A percentile compares a stretch with the other conserved stretches of the same genome.
Evolutionary conservation across 2,888 invertebrate species (phyloP).

Genomic region (Cheilosia soror): DNA sequence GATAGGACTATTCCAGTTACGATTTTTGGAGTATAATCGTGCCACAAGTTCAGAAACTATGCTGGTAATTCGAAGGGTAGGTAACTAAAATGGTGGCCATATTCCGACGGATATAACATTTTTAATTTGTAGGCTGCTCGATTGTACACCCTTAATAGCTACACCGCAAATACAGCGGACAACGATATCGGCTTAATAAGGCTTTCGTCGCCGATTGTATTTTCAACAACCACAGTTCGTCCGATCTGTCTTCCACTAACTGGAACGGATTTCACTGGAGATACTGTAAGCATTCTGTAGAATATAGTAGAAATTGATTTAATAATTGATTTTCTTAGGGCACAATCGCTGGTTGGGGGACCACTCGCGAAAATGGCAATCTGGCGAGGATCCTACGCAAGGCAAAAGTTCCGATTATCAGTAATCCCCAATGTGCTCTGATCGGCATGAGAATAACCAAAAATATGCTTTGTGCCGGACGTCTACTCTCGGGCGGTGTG

Average conservation of each 20-base stretch:
- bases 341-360: slow-evolving; percentile 61
- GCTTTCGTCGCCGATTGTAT: slow-evolving; percentile 87
- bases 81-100: neutral
- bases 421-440: slow-evolving; percentile 52
- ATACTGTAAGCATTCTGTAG: slow-evolving; percentile 23
- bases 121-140: slow-evolving; percentile 13
- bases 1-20: slow-evolving; percentile 70
- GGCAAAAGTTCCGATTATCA: slow-evolving; percentile 57
- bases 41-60: slow-evolving; percentile 35
- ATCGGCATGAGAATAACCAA: slow-evolving; percentile 48
- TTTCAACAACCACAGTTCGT: slow-evolving; percentile 83
- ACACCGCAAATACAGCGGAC: slow-evolving; percentile 86
- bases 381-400: slow-evolving; percentile 42
- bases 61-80: slow-evolving; percentile 78
- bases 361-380: slow-evolving; percentile 8
- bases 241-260: slow-evolving; percentile 56
- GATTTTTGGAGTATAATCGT: slow-evolving; percentile 73
- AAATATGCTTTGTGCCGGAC: slow-evolving; percentile 65
- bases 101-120: neutral
- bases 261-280: slow-evolving; percentile 33
- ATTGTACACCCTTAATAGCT: slow-evolving; percentile 30
- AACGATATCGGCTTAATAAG: slow-evolving; percentile 91
- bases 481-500: slow-evolving; percentile 7
- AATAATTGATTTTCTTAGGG: slow-evolving; percentile 17
- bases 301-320: neutral